phyloP scores from a whole-genome alignment of 2,113 vertebrate genomes.

The Alouatta palliata region DNA sequence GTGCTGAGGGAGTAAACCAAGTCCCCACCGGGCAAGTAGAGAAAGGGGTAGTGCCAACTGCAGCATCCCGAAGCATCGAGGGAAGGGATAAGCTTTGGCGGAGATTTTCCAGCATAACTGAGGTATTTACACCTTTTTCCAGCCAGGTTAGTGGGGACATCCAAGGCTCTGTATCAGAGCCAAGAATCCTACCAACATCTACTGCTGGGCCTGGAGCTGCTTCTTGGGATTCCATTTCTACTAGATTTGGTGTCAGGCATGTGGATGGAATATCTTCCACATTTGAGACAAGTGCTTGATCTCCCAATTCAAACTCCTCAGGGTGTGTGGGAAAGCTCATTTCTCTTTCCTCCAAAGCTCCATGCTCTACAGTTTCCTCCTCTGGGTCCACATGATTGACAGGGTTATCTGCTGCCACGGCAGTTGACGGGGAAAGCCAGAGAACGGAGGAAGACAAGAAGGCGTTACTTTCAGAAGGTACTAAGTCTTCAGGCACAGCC shows the following conservation, averaged over 20 bases:
- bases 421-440: background rate
- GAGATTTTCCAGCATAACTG: slow-evolving; percentile 73
- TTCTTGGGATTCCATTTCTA: slow-evolving; percentile 47
- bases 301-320: background rate
- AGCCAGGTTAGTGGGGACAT: slow-evolving; percentile 80
- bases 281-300: slow-evolving; percentile 11
- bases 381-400: accelerated
- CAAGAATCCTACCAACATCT: slow-evolving; percentile 20
- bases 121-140: slow-evolving; percentile 81
- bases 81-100: slow-evolving; percentile 71
- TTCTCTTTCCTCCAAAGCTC: slow-evolving; percentile 18
- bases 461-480: slow-evolving; percentile 31
- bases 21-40: slow-evolving; percentile 52
- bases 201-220: background rate
- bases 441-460: background rate
- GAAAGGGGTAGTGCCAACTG: slow-evolving; percentile 39
- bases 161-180: slow-evolving; percentile 76
- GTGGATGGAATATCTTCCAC: background rate
- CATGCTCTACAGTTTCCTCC: background rate
- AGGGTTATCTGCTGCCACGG: background rate
- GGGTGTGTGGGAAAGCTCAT: background rate
- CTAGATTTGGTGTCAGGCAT: background rate
- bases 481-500: slow-evolving; percentile 10
- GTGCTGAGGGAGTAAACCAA: slow-evolving; percentile 75
- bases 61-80: background rate